Conservation (phyloP, 2,888 invertebrate species). For the Cloeon dipterum region DNA sequence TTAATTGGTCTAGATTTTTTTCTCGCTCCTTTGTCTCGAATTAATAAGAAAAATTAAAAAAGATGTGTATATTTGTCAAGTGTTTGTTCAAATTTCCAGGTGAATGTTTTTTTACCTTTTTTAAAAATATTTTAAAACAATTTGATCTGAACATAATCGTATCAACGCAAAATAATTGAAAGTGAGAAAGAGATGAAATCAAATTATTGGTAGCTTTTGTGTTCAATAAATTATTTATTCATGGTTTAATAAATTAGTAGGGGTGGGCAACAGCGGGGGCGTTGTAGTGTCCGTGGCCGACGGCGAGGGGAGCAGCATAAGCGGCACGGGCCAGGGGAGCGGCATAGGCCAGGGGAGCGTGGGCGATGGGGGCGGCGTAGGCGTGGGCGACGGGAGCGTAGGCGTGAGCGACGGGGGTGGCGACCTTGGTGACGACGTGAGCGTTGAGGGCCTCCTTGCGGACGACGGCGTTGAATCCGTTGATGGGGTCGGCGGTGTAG, state of each 20-base stretch:
- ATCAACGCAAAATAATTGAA: no score
- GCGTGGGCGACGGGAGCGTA: slow-evolving; percentile 4
- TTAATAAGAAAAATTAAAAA: no score
- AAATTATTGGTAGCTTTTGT: not conserved
- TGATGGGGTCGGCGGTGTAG: slow-evolving; percentile 5
- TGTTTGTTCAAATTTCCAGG: no score
- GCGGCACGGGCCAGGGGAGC: slow-evolving; percentile 8
- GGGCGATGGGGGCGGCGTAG: slow-evolving; percentile 1
- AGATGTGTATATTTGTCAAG: no score
- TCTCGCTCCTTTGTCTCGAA: no score
- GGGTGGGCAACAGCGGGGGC: slow-evolving; percentile 4
- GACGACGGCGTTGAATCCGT: slow-evolving; percentile 6
- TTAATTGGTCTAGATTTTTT: no score
- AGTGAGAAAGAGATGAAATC: no score
- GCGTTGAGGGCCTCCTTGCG: slow-evolving; percentile 6
- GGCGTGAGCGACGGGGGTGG: slow-evolving; percentile 2
- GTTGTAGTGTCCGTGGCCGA: slow-evolving; percentile 3
- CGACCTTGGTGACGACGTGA: slow-evolving; percentile 4
- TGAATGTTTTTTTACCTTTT: no score
- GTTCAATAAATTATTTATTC: not conserved
- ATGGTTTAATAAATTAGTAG: slow-evolving; percentile 2
- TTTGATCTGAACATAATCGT: no score
- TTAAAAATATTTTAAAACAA: no score
- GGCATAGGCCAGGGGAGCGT: slow-evolving; percentile 5
- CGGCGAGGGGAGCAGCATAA: slow-evolving; percentile 2